A percentile compares a stretch with the other conserved stretches of the same genome.
phyloP scores from a whole-genome alignment of 2,797 vertebrate species.

The Tokudaia muenninki region DNA sequence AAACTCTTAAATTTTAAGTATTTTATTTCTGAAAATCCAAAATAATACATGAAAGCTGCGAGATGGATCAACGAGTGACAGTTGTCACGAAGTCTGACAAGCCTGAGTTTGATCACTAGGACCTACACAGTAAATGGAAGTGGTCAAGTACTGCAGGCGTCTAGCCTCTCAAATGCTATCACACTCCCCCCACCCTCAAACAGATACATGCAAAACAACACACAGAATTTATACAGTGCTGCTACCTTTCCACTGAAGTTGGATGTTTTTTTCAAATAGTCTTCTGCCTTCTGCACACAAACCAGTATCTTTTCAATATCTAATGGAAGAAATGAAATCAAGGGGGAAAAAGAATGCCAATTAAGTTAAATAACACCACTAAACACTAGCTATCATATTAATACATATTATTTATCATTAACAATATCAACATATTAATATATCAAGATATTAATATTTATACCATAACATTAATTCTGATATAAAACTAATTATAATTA shows the following conservation, averaged over 20 bases:
- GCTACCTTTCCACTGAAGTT: constrained; percentile 94
- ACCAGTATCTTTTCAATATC: constrained; percentile 91
- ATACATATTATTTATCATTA: background rate
- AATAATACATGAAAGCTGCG: background rate
- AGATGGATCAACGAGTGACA: background rate
- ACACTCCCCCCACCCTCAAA: background rate
- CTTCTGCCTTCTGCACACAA: constrained; percentile 94
- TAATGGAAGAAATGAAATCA: constrained; percentile 70
- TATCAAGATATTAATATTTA: background rate
- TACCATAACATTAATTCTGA: background rate
- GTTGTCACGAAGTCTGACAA: background rate
- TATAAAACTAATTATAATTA: background rate
- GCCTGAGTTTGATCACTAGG: background rate
- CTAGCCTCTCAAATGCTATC: background rate
- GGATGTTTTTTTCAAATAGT: constrained; percentile 91
- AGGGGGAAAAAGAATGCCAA: constrained; percentile 26
- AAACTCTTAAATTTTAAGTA: constrained; percentile 50
- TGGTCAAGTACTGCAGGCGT: background rate
- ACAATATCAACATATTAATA: background rate
- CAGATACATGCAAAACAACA: background rate
- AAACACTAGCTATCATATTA: constrained; percentile 18
- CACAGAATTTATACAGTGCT: constrained; percentile 5
- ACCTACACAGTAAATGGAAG: background rate
- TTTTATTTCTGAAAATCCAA: constrained; percentile 35
- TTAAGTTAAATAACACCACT: constrained; percentile 30